Evolutionary conservation across 64 coral and sea anemone genomes (phyloP), one percentile per base, ranked within the genome.

Genomic region (Montipora efflorescens): DNA sequence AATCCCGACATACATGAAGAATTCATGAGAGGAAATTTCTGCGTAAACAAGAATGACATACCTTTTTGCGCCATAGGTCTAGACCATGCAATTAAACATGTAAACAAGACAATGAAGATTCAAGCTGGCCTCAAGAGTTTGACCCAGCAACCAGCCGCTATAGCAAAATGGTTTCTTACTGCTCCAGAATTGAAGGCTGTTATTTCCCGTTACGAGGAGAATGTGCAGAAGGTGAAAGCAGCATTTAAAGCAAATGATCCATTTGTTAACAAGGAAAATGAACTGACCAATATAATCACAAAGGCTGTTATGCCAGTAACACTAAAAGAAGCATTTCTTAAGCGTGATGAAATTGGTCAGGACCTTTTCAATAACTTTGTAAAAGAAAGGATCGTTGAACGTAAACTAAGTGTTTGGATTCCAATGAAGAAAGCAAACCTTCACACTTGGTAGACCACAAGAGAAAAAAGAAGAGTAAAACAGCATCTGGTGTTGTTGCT

Each of bases 11-110:
- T 87, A 8, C 67, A 87, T 47, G 16, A 87, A 8, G 59, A 87
- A 48, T 87, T 87, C 23, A 47, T 66, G 58, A 45, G 5, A 6
- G 61, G 83, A n/a, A 87, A 87, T 20, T 93, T 93, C 36, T 87
- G 91, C 53, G 82, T 93, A 8, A 93, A 93, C 74, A 93, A 93
- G 80, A 93, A 87, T 79, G 82, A 93, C 12, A 93, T 93, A 16
- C 91, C 91, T 67, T 93, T 93, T 50, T 93, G 91, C 48, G 91
- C 91, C 55, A 93, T 87, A 48, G 82, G 81, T 20, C 91, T 74
- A 61, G 90, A 92, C 43, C 90, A 86, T 45, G 79, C 80, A 5
- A 92, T 84, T 43, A 81, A 92, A 71, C 90, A 93, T 77, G 91
- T 87, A 8, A 87, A 93, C 82, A 93, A 93, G 36, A 79, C 48